Conservation (phyloP, 1,140 invertebrate species). For the Phenacoccus solenopsis region DNA sequence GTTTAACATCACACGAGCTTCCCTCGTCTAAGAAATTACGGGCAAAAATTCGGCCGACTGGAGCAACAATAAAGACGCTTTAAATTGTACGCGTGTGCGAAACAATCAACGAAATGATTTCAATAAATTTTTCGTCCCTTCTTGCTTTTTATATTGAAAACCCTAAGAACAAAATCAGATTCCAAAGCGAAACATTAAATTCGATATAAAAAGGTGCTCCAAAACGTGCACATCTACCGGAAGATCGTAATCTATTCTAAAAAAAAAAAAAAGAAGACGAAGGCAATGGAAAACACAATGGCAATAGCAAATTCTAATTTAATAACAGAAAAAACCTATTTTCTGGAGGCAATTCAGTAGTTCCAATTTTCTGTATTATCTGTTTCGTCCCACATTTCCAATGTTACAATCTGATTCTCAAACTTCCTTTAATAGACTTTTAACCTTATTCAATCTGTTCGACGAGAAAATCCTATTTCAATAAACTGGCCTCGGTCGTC, state of each 20-base stretch:
- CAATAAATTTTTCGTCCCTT: background rate
- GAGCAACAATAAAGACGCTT: too few relatives aligned
- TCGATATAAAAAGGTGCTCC: background rate
- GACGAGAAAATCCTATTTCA: slow-evolving; percentile 1
- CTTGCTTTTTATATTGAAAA: background rate
- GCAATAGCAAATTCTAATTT: slow-evolving; percentile 3
- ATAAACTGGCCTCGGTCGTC: background rate
- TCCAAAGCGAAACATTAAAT: slow-evolving; percentile 2
- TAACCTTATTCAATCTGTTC: background rate
- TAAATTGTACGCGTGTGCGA: too few relatives aligned
- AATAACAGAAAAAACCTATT: slow-evolving; percentile 3
- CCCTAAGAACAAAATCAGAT: background rate
- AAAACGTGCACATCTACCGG: background rate
- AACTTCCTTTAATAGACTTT: background rate
- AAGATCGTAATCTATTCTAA: background rate
- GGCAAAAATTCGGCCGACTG: too few relatives aligned
- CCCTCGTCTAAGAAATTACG: too few relatives aligned
- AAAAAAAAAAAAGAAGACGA: background rate
- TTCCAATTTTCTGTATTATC: background rate
- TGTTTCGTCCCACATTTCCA: slow-evolving; percentile 1
- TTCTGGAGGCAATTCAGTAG: background rate
- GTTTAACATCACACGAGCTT: too few relatives aligned
- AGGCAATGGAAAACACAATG: slow-evolving; percentile 1
- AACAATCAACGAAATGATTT: background rate
- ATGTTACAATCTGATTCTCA: slow-evolving; percentile 2